Evolutionary conservation across 2,888 invertebrate species (phyloP), one percentile per base, ranked within the genome.

Genomic region (Neoitamus cyanurus): DNA sequence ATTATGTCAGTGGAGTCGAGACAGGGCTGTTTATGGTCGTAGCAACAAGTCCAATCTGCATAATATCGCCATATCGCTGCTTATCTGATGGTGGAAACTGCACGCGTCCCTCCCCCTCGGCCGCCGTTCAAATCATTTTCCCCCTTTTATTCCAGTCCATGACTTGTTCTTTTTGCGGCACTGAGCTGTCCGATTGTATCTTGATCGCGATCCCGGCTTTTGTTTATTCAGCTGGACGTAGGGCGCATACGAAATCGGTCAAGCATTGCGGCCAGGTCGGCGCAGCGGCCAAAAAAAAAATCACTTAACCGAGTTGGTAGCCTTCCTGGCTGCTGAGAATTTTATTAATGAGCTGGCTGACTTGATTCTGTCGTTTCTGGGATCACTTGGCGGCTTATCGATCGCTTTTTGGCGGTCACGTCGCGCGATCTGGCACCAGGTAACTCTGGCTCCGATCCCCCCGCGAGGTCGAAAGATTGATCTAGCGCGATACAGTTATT

Each of bases 21-120:
- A 31, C 78, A 15, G 78, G 31, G 20, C 58, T 34, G 31, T 77
- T 77, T 80, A 68, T 15, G 36, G 68, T 58, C 48, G 58, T 34
- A 34, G 78, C 58, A 68, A 80, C 58, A 68, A 58, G 15, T 9
- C 20, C 80, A 80, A 58, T 80, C 69, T 82, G 69, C 82, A 69
- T 82, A 25, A 78, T 20, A 78, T 78, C 48, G 69, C 82, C 28
- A 15, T 58, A 58, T 58, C 58, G 58, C 34, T 25, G 1, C 48
- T 25, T 69, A 82, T 69, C 82, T 37, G 82, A 69, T 58, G 15
- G 15, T 82, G 5, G 25, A 36, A 25, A 69, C 69, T 15, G 13
- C 58, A 25, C 9, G 37, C 37, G 37, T 9, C 37, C 13, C n/a
- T 20, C 58, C 31, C 30, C 20, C 78, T 30, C 37, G n/a, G n/a